These are phyloP conservation scores for Drymodes brunneopygia DNA, from an alignment of 2,113 vertebrate genomes.

Conservation along the genomic window DNA sequence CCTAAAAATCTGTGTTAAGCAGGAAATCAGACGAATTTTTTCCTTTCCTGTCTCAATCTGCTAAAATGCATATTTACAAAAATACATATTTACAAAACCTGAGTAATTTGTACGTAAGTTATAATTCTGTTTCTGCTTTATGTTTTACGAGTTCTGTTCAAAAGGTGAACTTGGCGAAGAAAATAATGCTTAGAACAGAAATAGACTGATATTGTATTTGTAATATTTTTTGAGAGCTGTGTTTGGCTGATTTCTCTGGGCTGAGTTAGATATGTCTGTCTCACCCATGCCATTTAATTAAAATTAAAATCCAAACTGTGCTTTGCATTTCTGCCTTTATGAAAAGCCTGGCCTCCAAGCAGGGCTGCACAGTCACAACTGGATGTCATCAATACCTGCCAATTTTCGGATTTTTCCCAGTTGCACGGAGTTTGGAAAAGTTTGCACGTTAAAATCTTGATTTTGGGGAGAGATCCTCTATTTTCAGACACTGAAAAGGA, in stretches of 20 bases:
- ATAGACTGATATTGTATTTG: rapidly evolving
- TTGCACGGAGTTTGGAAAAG: not conserved
- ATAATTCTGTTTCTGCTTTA: not conserved
- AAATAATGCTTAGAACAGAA: not conserved
- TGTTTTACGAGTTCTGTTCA: not conserved
- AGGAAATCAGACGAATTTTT: not conserved
- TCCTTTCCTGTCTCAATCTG: not conserved
- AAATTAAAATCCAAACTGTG: not conserved
- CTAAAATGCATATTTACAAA: not conserved
- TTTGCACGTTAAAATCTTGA: not conserved
- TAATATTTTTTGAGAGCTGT: not conserved
- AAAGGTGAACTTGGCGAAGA: not conserved
- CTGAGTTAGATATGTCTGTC: not conserved
- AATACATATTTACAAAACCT: not conserved
- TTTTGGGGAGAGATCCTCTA: not conserved
- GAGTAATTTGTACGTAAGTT: not conserved
- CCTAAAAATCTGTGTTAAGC: not conserved
- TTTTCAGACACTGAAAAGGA: not conserved
- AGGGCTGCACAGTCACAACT: not conserved
- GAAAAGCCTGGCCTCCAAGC: not conserved
- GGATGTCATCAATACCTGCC: not conserved
- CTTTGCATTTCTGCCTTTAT: not conserved
- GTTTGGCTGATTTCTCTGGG: not conserved
- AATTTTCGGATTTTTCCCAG: not conserved
- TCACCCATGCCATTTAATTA: not conserved